Percentiles rank a stretch among this genome's conserved stretches.
Conservation (phyloP, 2,113 vertebrate species). For the Furnarius figulus region DNA sequence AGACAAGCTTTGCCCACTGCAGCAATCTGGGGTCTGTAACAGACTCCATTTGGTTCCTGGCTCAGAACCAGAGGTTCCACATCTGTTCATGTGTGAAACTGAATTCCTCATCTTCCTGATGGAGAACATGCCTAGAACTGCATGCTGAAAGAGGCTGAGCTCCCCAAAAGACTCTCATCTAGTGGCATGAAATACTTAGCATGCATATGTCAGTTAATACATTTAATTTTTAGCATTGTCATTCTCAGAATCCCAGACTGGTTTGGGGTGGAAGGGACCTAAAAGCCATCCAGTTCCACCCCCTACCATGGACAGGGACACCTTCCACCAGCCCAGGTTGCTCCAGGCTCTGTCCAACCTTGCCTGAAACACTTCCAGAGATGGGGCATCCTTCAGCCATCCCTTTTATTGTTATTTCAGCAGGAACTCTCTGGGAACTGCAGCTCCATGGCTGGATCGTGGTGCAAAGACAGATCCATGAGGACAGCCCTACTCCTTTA, state of each 20-base stretch:
- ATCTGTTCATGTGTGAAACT: too few species aligned
- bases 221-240: not conserved
- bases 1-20: accelerated
- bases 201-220: not conserved
- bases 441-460: accelerated
- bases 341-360: not conserved
- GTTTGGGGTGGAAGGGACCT: not conserved
- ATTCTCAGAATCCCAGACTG: not conserved
- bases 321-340: not conserved
- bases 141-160: not conserved
- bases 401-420: not conserved
- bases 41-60: not conserved
- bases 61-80: accelerated
- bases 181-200: accelerated
- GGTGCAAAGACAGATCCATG: not conserved
- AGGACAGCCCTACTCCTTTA: not conserved
- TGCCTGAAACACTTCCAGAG: not conserved
- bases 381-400: not conserved
- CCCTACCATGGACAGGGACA: not conserved
- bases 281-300: not conserved
- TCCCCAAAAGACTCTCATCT: not conserved
- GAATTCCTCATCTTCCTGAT: not conserved
- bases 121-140: accelerated
- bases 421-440: not conserved
- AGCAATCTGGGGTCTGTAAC: accelerated